Conservation (phyloP, 2,113 vertebrate species). For the Merops nubicus region DNA sequence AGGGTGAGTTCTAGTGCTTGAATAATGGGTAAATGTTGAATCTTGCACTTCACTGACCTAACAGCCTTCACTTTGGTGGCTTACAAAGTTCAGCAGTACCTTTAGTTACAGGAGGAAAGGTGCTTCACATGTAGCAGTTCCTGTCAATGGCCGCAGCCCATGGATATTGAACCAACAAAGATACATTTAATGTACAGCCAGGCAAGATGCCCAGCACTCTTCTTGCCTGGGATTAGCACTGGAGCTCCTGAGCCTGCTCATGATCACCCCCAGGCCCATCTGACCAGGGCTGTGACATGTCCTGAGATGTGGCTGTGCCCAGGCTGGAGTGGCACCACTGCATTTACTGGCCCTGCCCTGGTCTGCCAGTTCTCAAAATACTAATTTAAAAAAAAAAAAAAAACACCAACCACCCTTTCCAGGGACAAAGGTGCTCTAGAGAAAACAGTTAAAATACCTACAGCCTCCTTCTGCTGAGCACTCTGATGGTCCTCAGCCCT, state of each 20-base stretch:
- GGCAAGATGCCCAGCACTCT: not conserved
- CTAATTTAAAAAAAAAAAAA: not conserved
- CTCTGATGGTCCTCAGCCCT: not conserved
- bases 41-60: not conserved
- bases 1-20: not conserved
- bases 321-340: fast-evolving
- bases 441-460: not conserved
- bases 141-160: not conserved
- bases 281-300: not conserved
- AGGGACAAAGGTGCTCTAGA: not conserved
- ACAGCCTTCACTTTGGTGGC: not conserved
- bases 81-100: not conserved
- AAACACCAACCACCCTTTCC: not conserved
- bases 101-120: not conserved
- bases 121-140: not conserved
- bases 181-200: not conserved
- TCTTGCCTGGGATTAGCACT: not conserved
- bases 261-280: too few species aligned
- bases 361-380: not conserved
- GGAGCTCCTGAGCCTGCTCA: not conserved
- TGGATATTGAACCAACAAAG: not conserved
- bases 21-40: fast-evolving
- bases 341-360: not conserved
- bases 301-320: not conserved
- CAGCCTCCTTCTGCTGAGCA: not conserved